phyloP scores from a whole-genome alignment of 1,140 invertebrate species.

The Scaptomyza pallida region DNA sequence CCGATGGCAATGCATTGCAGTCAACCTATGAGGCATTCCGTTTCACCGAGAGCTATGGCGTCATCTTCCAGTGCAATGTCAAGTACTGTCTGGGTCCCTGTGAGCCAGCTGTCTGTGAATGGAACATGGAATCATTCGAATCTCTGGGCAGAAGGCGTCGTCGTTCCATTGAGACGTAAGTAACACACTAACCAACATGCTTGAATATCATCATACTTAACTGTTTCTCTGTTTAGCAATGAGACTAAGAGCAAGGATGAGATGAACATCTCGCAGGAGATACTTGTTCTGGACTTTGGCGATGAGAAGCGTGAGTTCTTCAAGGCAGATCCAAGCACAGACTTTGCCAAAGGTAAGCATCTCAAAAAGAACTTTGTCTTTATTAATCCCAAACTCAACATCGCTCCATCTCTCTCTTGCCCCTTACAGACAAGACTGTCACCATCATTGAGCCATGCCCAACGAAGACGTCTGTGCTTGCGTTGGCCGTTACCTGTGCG shows the following conservation, averaged over 20 bases:
- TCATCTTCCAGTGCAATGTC: conserved; percentile 98
- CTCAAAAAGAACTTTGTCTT: neutral
- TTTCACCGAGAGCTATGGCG: conserved; percentile 97
- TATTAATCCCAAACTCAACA: neutral
- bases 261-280: conserved; percentile 97
- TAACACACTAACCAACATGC: neutral
- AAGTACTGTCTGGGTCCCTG: conserved; percentile 98
- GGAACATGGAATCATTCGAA: conserved; percentile 93
- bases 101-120: conserved; percentile 95
- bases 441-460: conserved; percentile 94
- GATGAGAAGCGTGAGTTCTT: conserved; percentile 94
- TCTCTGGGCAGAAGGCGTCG: conserved; percentile 95
- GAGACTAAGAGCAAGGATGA: conserved; percentile 90
- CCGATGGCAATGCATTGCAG: conserved; percentile 94
- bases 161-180: conserved; percentile 87
- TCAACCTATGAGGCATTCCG: conserved; percentile 97
- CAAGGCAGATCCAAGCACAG: conserved; percentile 90
- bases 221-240: conserved; percentile 66
- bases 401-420: neutral
- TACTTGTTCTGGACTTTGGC: conserved; percentile 95
- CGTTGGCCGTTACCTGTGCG: conserved; percentile 94
- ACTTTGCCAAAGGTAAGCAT: conserved; percentile 88
- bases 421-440: conserved; percentile 90
- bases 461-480: conserved; percentile 94
- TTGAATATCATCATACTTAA: neutral